Percentiles rank a stretch among this genome's conserved stretches.
phyloP scores from a whole-genome alignment of 1,140 invertebrate genomes.

The Dufourea novaeangliae region DNA sequence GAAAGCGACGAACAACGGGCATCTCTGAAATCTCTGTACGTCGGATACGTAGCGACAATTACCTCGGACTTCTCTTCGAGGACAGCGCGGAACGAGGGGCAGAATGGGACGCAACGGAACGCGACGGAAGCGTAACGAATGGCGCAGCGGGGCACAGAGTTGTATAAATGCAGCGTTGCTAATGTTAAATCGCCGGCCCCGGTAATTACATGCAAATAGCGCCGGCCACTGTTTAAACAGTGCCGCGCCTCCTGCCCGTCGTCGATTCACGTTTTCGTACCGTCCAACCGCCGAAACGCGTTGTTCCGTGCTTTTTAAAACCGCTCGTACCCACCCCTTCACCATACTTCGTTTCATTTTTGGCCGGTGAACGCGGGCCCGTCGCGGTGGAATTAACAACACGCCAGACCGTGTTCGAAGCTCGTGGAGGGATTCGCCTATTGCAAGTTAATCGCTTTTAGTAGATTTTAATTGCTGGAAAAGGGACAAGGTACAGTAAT shows the following conservation, averaged over 20 bases:
- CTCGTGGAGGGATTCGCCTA: not conserved
- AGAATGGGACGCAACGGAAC: conserved; percentile 51
- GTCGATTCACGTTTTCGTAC: conserved; percentile 46
- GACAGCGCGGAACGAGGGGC: conserved; percentile 36
- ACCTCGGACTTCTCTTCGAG: conserved; percentile 35
- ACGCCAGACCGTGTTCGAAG: not conserved
- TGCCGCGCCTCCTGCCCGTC: conserved; percentile 40
- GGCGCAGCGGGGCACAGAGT: conserved; percentile 43
- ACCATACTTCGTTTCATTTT: not conserved
- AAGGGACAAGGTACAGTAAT: too few species aligned
- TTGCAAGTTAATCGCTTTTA: not conserved
- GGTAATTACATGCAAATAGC: conserved; percentile 73
- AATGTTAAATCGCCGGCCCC: conserved; percentile 70
- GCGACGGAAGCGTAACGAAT: conserved; percentile 62
- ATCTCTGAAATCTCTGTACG: conserved; percentile 20
- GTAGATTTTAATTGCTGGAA: not conserved
- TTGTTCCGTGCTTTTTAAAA: conserved; percentile 59
- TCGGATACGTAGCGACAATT: conserved; percentile 23
- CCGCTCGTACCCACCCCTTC: not conserved
- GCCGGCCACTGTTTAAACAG: conserved; percentile 65
- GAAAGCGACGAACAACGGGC: conserved; percentile 1
- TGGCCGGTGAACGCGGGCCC: conserved; percentile 8
- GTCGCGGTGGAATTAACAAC: not conserved
- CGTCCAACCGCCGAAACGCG: conserved; percentile 42
- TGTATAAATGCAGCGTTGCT: conserved; percentile 72